phyloP scores from a whole-genome alignment of 2,113 vertebrate genomes.

The Taurulus bubalis region DNA sequence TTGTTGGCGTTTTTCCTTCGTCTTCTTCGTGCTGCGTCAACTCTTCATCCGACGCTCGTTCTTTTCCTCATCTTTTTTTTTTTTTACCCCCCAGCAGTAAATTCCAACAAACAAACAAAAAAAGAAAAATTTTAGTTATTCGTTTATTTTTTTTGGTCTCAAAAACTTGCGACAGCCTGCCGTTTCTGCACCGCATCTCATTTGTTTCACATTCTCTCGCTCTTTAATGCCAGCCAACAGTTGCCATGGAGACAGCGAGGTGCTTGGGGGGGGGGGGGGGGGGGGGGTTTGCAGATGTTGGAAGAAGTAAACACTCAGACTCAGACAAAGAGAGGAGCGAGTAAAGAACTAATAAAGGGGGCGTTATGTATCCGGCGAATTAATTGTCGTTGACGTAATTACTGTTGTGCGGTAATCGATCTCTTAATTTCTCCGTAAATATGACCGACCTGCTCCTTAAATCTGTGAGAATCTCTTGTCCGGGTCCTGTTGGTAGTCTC shows the following conservation, averaged over 20 bases:
- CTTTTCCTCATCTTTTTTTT: neutral
- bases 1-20: too few species aligned
- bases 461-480: neutral
- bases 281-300: conserved; percentile 74
- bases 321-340: conserved; percentile 44
- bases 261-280: conserved; percentile 56
- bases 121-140: neutral
- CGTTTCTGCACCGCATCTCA: conserved; percentile 51
- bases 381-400: conserved; percentile 15
- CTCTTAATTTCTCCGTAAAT: neutral
- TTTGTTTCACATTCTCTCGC: conserved; percentile 49
- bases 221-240: conserved; percentile 68
- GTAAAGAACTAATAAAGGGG: conserved; percentile 47
- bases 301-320: conserved; percentile 57
- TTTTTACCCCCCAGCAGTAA: conserved; percentile 1
- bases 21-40: too few species aligned
- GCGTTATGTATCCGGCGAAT: conserved; percentile 28
- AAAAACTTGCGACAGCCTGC: conserved; percentile 43
- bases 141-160: neutral
- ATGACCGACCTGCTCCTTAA: neutral
- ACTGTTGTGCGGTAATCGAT: neutral
- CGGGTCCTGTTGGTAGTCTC: too few species aligned
- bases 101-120: neutral
- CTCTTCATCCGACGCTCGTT: too few species aligned
- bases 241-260: conserved; percentile 77